phyloP scores from a whole-genome alignment of 1,140 invertebrate genomes.

The Heliconius nattereri region DNA sequence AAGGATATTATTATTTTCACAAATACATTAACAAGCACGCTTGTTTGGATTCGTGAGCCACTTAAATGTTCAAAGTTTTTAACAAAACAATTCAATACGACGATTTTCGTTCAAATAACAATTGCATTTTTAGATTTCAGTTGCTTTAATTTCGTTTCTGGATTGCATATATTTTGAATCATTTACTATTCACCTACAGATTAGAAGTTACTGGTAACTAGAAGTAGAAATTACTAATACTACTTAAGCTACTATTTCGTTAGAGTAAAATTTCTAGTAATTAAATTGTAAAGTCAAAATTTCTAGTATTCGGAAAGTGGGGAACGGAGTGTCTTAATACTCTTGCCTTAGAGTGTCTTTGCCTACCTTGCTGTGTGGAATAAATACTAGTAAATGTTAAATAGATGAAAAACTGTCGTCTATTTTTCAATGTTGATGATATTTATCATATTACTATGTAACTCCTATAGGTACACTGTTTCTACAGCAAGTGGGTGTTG shows the following conservation, averaged over 20 bases:
- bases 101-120: neutral
- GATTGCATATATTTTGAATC: neutral
- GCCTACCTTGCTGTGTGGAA: no score
- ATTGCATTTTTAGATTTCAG: neutral
- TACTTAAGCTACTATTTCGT: no score
- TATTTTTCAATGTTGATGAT: neutral
- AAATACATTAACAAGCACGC: neutral
- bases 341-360: no score
- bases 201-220: no score
- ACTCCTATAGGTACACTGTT: neutral
- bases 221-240: no score
- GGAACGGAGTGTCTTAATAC: no score
- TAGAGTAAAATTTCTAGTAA: no score
- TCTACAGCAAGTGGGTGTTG: neutral
- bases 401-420: neutral
- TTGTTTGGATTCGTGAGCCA: neutral
- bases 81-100: neutral
- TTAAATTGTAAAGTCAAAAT: no score
- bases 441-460: neutral
- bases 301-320: no score
- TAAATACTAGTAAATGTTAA: no score
- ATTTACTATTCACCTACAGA: no score
- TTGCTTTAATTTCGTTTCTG: neutral
- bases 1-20: neutral
- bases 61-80: neutral